phyloP scores from a whole-genome alignment of 2,888 invertebrate genomes.

The Nomada hirtipes region DNA sequence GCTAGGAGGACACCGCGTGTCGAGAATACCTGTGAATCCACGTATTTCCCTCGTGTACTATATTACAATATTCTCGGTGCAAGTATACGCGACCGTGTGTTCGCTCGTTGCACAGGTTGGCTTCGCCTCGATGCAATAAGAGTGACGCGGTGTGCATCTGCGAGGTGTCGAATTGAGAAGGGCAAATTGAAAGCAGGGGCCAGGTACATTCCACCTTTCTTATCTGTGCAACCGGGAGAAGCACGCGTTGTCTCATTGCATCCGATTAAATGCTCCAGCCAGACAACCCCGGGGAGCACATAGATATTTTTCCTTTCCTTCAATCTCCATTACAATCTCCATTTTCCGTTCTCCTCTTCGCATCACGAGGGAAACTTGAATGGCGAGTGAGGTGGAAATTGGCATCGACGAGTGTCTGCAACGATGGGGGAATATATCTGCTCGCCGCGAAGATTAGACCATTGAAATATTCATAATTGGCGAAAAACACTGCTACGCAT shows the following conservation, averaged over 20 bases:
- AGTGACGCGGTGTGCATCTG: not conserved
- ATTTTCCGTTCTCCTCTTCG: constrained; percentile 23
- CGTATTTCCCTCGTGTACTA: constrained; percentile 74
- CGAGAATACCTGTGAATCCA: constrained; percentile 54
- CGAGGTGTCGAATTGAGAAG: constrained; percentile 27
- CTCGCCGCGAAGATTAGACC: not conserved
- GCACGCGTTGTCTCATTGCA: not conserved
- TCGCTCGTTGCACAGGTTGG: not conserved
- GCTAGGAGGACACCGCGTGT: constrained; percentile 35
- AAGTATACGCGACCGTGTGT: constrained; percentile 10
- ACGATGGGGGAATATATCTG: not conserved
- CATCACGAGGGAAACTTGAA: constrained; percentile 66
- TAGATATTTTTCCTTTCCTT: not conserved
- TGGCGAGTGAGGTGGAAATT: constrained; percentile 8
- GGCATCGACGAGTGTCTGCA: not conserved
- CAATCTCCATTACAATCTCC: not conserved
- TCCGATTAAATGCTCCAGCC: constrained; percentile 13
- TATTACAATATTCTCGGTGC: constrained; percentile 35
- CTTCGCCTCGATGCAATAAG: not conserved
- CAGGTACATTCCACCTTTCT: not conserved
- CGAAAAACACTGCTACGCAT: constrained; percentile 8
- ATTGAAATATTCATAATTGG: constrained; percentile 33
- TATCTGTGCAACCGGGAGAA: not conserved
- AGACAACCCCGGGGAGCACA: not conserved
- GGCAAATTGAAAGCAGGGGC: constrained; percentile 38